A percentile compares a stretch with the other conserved stretches of the same genome.
Evolutionary conservation across 2,113 vertebrate species (phyloP).

Genomic region (Erinaceus europaeus): DNA sequence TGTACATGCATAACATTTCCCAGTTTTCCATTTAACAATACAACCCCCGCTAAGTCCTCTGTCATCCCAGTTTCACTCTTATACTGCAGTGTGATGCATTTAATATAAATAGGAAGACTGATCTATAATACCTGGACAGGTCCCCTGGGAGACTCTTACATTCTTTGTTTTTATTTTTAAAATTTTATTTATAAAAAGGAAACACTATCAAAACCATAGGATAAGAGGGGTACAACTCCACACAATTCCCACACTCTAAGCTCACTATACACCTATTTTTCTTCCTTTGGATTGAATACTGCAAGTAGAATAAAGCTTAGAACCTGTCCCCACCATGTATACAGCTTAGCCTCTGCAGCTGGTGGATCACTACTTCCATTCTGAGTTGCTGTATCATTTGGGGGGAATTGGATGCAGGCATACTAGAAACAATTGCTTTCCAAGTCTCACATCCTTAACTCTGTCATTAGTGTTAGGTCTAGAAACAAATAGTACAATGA

Average conservation of each 20-base stretch:
- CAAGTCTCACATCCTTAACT: constrained; percentile 23
- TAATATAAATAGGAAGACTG: neutral
- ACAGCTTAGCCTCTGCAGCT: neutral
- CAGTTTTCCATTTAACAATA: no score
- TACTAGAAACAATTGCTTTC: neutral
- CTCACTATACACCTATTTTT: neutral
- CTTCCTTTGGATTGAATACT: neutral
- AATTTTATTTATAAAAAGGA: no score
- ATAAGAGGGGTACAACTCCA: no score
- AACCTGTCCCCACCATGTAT: neutral
- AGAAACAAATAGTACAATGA: constrained; percentile 34
- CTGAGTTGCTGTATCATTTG: neutral
- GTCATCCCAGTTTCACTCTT: neutral
- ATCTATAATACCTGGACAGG: neutral
- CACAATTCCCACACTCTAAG: no score
- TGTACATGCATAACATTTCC: no score
- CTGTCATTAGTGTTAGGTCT: constrained; percentile 22
- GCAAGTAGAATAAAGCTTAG: neutral
- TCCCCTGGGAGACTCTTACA: neutral
- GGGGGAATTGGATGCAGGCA: neutral
- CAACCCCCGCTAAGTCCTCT: no score
- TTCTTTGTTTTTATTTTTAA: no score
- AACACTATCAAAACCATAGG: no score
- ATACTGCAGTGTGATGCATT: neutral
- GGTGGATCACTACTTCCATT: neutral